Evolutionary conservation across 2,113 vertebrate species (phyloP).

Genomic region (Pelodiscus sinensis): DNA sequence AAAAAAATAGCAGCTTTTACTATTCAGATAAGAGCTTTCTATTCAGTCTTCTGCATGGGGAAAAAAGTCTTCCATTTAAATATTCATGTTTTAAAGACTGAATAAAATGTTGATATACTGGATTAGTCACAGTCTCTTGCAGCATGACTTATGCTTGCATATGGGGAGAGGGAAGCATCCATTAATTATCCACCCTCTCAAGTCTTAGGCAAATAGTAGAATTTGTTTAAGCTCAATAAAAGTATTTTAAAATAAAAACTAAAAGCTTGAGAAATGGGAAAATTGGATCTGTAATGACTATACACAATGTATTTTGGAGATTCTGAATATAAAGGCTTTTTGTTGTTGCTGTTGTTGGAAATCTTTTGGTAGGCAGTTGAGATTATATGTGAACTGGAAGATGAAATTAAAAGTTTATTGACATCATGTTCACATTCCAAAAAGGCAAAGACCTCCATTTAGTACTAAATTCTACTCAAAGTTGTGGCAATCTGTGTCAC

Average conservation of each 20-base stretch:
- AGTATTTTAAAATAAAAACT: neutral
- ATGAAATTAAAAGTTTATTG: neutral
- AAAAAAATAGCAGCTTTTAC: conserved; percentile 70
- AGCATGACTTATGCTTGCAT: conserved; percentile 26
- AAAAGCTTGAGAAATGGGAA: conserved; percentile 1
- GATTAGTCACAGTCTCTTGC: conserved; percentile 30
- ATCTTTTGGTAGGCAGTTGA: neutral
- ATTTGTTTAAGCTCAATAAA: conserved; percentile 32
- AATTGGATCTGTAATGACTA: neutral
- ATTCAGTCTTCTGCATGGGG: conserved; percentile 67
- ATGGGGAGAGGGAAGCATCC: neutral
- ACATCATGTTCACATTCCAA: conserved; percentile 12
- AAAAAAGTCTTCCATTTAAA: conserved; percentile 72
- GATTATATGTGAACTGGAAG: neutral
- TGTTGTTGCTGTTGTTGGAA: neutral
- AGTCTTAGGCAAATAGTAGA: conserved; percentile 5
- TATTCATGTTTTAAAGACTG: conserved; percentile 72
- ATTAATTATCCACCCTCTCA: neutral
- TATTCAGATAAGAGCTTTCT: conserved; percentile 75
- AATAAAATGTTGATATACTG: conserved; percentile 65
- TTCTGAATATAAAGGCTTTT: neutral
- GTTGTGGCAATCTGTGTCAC: neutral
- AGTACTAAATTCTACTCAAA: neutral
- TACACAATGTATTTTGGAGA: neutral
- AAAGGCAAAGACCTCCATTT: conserved; percentile 20